These are phyloP conservation scores for Melanotaenia trifasciata DNA, from an alignment of 2,797 vertebrate species.

Conservation along the genomic window DNA sequence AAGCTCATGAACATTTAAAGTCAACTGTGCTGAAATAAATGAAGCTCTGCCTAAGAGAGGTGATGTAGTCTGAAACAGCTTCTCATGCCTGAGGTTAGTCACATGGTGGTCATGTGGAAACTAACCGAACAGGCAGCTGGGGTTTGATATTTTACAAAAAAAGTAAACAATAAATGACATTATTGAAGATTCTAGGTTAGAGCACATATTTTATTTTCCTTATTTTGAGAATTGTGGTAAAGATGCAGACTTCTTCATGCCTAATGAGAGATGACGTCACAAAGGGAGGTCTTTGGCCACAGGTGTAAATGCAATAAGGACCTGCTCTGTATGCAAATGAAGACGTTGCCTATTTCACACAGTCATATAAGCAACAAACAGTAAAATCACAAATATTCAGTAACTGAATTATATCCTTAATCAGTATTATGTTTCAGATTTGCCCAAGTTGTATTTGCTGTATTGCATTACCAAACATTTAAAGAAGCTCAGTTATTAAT, in stretches of 20 bases:
- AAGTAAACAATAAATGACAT: neutral
- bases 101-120: conserved; percentile 65
- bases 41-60: neutral
- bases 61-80: neutral
- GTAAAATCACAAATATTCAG: neutral
- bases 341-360: neutral
- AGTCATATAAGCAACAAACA: neutral
- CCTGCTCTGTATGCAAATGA: neutral
- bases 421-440: no score
- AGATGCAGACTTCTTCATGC: neutral
- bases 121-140: neutral
- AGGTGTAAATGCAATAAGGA: neutral
- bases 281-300: neutral
- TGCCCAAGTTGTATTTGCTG: no score
- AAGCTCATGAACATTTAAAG: neutral
- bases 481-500: no score
- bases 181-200: neutral
- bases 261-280: neutral
- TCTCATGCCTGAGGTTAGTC: conserved; percentile 47
- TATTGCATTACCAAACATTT: no score
- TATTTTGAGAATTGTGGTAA: neutral
- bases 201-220: neutral
- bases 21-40: neutral
- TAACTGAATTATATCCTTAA: no score
- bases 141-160: neutral